Percentiles rank a stretch among this genome's conserved stretches.
phyloP scores from a whole-genome alignment of 2,888 invertebrate genomes.

The Eristalis intricaria region DNA sequence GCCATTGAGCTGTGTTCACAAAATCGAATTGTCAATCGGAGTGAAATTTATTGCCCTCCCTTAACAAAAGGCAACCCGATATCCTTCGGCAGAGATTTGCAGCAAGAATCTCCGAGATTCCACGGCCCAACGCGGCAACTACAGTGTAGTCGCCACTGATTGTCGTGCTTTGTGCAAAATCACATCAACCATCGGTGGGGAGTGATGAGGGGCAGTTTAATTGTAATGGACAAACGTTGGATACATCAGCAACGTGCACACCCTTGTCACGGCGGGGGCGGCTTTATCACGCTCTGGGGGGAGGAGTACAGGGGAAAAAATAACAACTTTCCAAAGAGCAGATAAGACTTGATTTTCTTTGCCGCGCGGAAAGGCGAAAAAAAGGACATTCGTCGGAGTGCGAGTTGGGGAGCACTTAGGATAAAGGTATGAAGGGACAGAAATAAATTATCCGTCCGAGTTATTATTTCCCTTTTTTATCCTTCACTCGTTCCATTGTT shows the following conservation, averaged over 20 bases:
- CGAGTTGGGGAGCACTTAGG: slow-evolving; percentile 2
- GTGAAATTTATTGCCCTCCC: slow-evolving; percentile 63
- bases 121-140: neutral
- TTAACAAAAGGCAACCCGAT: slow-evolving; percentile 49
- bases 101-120: slow-evolving; percentile 13
- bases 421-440: slow-evolving; percentile 13
- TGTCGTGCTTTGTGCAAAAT: neutral
- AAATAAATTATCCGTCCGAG: slow-evolving; percentile 61
- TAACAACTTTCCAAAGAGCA: neutral
- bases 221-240: slow-evolving; percentile 43
- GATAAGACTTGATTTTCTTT: neutral
- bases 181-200: slow-evolving; percentile 12
- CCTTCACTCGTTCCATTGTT: slow-evolving; percentile 69
- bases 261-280: slow-evolving; percentile 15
- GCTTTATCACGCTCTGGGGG: neutral
- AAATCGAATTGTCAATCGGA: slow-evolving; percentile 72
- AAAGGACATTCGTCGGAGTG: slow-evolving; percentile 11
- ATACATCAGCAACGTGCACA: neutral
- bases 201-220: slow-evolving; percentile 34
- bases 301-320: neutral
- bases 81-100: slow-evolving; percentile 31
- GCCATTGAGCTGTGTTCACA: slow-evolving; percentile 70
- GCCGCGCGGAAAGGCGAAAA: neutral
- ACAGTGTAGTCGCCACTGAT: neutral
- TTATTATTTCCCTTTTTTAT: slow-evolving; percentile 54